These are phyloP conservation scores for Brachyhypopomus occidentalis DNA, from an alignment of 2,113 vertebrate genomes.

Conservation along the genomic window DNA sequence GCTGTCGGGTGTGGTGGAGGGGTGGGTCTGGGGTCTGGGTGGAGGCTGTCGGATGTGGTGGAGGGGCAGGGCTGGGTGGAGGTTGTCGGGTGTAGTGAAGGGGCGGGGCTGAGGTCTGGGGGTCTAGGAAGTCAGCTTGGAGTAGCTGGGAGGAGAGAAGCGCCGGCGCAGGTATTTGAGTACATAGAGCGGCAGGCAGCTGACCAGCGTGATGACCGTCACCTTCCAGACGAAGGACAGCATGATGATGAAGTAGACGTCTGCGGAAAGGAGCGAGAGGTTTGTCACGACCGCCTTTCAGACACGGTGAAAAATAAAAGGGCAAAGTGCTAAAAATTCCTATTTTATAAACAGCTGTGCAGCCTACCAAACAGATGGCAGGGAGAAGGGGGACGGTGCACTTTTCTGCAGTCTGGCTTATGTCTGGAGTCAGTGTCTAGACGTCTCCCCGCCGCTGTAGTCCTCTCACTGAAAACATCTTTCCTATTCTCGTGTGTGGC, in stretches of 20 bases:
- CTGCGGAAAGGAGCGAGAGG: conserved; percentile 66
- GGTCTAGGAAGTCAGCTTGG: conserved; percentile 90
- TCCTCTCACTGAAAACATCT: conserved; percentile 12
- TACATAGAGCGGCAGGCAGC: conserved; percentile 96
- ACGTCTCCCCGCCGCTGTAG: not conserved
- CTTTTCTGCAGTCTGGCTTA: not conserved
- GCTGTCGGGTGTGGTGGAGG: not conserved
- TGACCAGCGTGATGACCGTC: conserved; percentile 93
- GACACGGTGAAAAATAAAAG: not conserved
- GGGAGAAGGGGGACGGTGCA: not conserved
- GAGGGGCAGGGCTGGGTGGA: not conserved
- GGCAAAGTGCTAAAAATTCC: not conserved
- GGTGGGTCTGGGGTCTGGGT: not conserved
- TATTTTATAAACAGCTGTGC: not conserved
- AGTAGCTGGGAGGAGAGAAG: conserved; percentile 97
- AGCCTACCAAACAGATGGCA: not conserved
- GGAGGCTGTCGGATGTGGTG: not conserved
- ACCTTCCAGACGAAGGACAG: conserved; percentile 98
- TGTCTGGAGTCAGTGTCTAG: conserved; percentile 5
- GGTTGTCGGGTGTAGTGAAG: not conserved
- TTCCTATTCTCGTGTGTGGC: not conserved
- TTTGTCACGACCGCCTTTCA: not conserved
- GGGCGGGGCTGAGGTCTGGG: not conserved
- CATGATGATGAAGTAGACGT: conserved; percentile 93
- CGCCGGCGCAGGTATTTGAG: conserved; percentile 94